These are phyloP conservation scores for Hirundo rustica DNA, from an alignment of 2,797 vertebrate genomes.

Conservation along the genomic window DNA sequence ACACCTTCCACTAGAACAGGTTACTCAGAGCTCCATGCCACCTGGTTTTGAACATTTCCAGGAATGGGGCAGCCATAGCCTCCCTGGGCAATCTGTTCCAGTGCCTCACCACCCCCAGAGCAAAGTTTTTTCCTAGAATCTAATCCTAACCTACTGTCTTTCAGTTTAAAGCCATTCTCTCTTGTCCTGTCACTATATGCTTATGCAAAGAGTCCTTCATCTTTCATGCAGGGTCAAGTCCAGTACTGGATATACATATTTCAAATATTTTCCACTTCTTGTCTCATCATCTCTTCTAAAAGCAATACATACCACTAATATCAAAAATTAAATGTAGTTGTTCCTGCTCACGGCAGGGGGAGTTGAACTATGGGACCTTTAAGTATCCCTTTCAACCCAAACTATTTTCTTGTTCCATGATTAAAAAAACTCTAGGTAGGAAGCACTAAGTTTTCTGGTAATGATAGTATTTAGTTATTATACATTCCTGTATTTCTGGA, in stretches of 20 bases:
- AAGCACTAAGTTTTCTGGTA: background rate
- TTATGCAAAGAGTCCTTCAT: background rate
- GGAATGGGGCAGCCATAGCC: background rate
- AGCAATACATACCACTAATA: background rate
- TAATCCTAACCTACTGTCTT: background rate
- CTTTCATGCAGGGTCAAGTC: background rate
- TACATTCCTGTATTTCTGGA: background rate
- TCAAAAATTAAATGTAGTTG: background rate
- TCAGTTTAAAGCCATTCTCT: background rate
- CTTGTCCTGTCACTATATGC: too few relatives aligned
- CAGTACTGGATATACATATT: background rate
- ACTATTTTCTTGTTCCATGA: background rate
- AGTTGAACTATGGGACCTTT: background rate
- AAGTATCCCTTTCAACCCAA: background rate
- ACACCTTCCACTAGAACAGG: background rate
- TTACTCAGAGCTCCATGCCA: background rate
- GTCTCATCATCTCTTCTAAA: background rate
- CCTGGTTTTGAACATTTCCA: background rate
- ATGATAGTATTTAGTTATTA: background rate
- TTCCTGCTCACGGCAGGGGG: background rate
- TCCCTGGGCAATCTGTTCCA: background rate
- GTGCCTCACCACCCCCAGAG: background rate
- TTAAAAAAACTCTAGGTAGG: background rate
- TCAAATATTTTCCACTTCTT: background rate
- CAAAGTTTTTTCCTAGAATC: background rate